phyloP scores from a whole-genome alignment of 2,797 vertebrate genomes.

The Spheniscus humboldti region DNA sequence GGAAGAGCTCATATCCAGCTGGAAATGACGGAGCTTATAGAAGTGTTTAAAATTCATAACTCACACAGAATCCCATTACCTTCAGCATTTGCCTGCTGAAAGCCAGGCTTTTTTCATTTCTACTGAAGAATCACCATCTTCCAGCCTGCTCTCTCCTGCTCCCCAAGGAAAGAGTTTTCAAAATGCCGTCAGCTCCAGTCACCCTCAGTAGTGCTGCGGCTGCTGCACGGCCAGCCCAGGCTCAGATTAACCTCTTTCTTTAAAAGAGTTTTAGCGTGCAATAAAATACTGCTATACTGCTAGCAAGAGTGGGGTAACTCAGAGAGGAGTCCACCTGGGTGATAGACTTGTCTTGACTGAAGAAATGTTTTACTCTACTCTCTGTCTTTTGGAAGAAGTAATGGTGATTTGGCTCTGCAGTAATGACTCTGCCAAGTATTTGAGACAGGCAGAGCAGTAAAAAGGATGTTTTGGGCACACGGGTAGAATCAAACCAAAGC shows the following conservation, averaged over 20 bases:
- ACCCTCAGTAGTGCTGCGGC: background rate
- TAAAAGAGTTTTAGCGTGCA: background rate
- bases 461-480: background rate
- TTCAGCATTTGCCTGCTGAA: conserved; percentile 25
- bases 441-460: background rate
- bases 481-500: background rate
- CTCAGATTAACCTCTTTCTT: background rate
- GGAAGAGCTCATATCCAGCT: conserved; percentile 21
- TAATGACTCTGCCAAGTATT: background rate
- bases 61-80: conserved; percentile 51
- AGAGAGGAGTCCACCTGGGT: background rate
- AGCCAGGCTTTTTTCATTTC: conserved; percentile 11
- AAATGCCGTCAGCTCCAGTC: background rate
- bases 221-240: background rate
- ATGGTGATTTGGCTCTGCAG: background rate
- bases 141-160: background rate
- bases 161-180: conserved; percentile 1
- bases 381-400: background rate
- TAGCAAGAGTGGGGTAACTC: background rate
- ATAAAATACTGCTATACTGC: background rate
- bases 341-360: too few relatives aligned
- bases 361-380: background rate
- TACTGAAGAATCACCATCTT: background rate
- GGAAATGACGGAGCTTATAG: conserved; percentile 7
- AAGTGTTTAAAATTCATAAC: conserved; percentile 60